A percentile compares a stretch with the other conserved stretches of the same genome.
Conservation (phyloP, 2,797 vertebrate genomes). For the Bufotes viridis region DNA sequence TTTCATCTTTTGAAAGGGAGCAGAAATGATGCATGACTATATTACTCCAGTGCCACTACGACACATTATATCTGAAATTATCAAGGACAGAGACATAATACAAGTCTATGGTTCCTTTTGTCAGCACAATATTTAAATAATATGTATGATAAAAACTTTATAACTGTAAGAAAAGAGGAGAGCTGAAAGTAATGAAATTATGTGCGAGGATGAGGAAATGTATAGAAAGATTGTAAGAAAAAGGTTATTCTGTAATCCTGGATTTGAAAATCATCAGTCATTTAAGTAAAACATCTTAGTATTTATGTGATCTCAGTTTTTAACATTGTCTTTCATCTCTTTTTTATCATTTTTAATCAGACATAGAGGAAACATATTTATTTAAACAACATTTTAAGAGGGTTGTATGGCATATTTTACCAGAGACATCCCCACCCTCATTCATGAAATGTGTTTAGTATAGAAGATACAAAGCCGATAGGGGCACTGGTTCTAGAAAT, state of each 20-base stretch:
- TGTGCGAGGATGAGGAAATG: constrained; percentile 36
- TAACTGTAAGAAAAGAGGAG: constrained; percentile 42
- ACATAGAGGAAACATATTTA: neutral
- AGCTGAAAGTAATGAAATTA: constrained; percentile 40
- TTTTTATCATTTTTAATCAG: neutral
- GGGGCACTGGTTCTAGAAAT: too few species aligned
- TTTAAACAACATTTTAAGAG: neutral
- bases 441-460: too few species aligned
- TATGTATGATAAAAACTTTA: constrained; percentile 52
- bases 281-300: neutral
- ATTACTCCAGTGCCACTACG: constrained; percentile 53
- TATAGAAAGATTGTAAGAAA: constrained; percentile 17
- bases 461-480: too few species aligned
- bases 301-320: neutral
- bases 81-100: constrained; percentile 62
- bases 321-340: neutral
- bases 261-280: constrained; percentile 8
- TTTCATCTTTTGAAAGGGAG: constrained; percentile 59
- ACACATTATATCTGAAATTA: constrained; percentile 61
- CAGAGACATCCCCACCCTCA: too few species aligned
- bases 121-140: constrained; percentile 62
- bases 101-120: constrained; percentile 59
- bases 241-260: constrained; percentile 13
- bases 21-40: constrained; percentile 63
- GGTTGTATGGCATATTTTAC: too few species aligned